phyloP scores from a whole-genome alignment of 2,113 vertebrate species.

The Triplophysa tibetana region DNA sequence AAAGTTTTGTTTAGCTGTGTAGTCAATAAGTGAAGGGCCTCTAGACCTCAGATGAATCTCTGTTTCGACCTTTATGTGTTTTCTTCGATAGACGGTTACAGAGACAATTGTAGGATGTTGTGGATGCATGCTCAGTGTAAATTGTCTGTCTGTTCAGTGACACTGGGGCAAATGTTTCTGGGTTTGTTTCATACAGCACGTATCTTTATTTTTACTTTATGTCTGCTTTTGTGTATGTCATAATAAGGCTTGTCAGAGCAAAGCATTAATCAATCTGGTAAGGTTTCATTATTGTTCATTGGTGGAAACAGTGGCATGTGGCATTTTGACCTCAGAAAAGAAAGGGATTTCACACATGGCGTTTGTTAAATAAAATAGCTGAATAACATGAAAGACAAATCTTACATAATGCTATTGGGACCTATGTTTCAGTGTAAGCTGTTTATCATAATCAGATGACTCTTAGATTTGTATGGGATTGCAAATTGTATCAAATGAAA shows the following conservation, averaged over 20 bases:
- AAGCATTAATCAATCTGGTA: background rate
- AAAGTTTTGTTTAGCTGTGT: background rate
- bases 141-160: background rate
- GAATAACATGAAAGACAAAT: background rate
- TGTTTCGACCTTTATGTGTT: conserved; percentile 36
- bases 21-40: background rate
- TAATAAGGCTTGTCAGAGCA: conserved; percentile 5
- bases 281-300: background rate
- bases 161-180: conserved; percentile 29
- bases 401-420: too few species aligned
- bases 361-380: too few species aligned
- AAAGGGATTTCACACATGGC: background rate
- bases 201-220: background rate
- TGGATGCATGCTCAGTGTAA: background rate
- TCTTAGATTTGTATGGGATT: too few species aligned
- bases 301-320: background rate
- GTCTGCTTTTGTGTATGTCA: background rate
- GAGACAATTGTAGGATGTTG: conserved; percentile 53
- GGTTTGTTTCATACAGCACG: background rate
- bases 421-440: too few species aligned
- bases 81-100: background rate
- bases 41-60: background rate
- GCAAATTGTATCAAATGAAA: too few species aligned
- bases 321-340: background rate
- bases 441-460: too few species aligned